phyloP scores from a whole-genome alignment of 2,888 invertebrate genomes.

The Melinopterus prodromus region DNA sequence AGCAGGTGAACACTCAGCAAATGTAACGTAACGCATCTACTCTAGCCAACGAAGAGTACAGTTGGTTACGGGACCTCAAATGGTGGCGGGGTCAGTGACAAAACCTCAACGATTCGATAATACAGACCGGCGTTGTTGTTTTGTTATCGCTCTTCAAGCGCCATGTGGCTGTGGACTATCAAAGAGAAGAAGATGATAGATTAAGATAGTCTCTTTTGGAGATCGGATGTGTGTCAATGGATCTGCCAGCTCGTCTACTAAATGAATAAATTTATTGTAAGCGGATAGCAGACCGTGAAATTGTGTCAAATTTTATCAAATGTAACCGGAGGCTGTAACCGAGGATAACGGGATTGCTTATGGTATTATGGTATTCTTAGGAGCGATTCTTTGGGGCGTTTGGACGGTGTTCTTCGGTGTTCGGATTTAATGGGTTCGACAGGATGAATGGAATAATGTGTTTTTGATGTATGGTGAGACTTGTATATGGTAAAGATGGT shows the following conservation, averaged over 20 bases:
- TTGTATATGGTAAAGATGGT: not conserved
- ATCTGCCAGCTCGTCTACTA: not conserved
- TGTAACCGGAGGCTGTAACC: not conserved
- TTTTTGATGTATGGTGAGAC: not conserved
- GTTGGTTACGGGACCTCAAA: constrained; percentile 53
- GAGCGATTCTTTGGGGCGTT: not conserved
- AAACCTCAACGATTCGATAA: constrained; percentile 17
- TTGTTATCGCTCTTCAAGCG: not conserved
- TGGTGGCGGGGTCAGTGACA: constrained; percentile 47
- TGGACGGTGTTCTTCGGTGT: not conserved
- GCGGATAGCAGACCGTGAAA: not conserved
- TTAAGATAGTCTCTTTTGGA: not conserved
- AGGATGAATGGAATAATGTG: not conserved
- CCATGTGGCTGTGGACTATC: not conserved
- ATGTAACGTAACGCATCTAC: constrained; percentile 47
- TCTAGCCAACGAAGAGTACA: constrained; percentile 46
- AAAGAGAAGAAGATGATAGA: not conserved
- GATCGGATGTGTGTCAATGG: not conserved
- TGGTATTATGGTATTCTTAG: not conserved
- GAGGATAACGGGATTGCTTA: not conserved
- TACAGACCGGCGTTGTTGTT: not conserved
- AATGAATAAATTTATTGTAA: not conserved
- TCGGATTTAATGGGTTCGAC: not conserved
- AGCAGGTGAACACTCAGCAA: constrained; percentile 46
- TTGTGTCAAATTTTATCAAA: constrained; percentile 4